phyloP scores from a whole-genome alignment of 2,113 vertebrate species.

The Triplophysa rosa region DNA sequence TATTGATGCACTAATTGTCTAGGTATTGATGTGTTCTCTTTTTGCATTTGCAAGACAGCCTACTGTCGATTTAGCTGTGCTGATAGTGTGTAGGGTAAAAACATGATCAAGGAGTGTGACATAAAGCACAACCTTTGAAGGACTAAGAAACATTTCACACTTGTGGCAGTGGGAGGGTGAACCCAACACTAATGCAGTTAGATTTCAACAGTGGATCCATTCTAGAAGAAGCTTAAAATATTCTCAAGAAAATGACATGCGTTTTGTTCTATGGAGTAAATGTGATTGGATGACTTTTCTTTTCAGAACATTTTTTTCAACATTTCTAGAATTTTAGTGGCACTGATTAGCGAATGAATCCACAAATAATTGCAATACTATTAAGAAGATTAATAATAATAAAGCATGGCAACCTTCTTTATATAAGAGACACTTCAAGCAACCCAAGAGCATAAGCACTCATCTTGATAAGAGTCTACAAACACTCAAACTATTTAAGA shows the following conservation, averaged over 20 bases:
- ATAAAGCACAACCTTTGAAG: slow-evolving; percentile 44
- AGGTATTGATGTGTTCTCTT: slow-evolving; percentile 70
- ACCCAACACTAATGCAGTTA: slow-evolving; percentile 24
- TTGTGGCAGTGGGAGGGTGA: slow-evolving; percentile 12
- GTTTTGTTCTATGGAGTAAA: neutral
- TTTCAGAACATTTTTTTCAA: too few relatives aligned
- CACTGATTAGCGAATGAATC: neutral
- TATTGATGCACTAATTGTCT: slow-evolving; percentile 77
- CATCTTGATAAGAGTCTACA: slow-evolving; percentile 34
- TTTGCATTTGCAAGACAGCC: slow-evolving; percentile 67
- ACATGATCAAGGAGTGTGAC: slow-evolving; percentile 50
- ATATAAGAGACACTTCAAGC: slow-evolving; percentile 48
- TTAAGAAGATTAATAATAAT: neutral
- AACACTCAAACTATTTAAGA: slow-evolving; percentile 38
- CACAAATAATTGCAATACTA: neutral
- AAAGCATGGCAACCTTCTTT: slow-evolving; percentile 20
- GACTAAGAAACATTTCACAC: slow-evolving; percentile 31
- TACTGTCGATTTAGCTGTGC: slow-evolving; percentile 63
- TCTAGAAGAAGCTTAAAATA: neutral
- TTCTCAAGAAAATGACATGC: neutral
- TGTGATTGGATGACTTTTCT: neutral
- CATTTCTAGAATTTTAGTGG: neutral
- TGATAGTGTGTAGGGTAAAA: slow-evolving; percentile 46
- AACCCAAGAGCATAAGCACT: slow-evolving; percentile 6
- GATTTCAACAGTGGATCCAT: neutral